phyloP scores from a whole-genome alignment of 2,888 invertebrate species.

The Pantelozetes paolii region DNA sequence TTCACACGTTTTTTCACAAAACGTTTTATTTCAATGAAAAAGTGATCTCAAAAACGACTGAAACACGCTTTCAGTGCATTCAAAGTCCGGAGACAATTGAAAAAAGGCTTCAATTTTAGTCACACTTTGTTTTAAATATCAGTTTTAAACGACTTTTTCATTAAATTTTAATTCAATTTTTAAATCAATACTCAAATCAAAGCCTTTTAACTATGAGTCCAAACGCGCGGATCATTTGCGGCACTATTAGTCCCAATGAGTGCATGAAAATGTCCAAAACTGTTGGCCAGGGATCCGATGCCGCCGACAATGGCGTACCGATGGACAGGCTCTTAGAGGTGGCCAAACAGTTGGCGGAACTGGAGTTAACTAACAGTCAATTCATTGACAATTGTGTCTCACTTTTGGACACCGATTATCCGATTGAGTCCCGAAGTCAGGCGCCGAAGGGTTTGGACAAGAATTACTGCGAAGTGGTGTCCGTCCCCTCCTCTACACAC shows the following conservation, averaged over 20 bases:
- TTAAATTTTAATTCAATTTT: not conserved
- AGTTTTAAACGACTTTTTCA: not conserved
- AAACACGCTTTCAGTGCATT: not conserved
- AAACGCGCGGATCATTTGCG: not conserved
- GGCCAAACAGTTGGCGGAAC: not conserved
- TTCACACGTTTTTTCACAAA: not conserved
- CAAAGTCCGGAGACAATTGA: not conserved
- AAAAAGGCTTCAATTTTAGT: too few species aligned
- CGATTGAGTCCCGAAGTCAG: too few species aligned
- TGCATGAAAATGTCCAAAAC: not conserved
- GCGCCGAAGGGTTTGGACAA: too few species aligned
- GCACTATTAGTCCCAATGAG: not conserved
- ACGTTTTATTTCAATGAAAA: not conserved
- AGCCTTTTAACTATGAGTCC: not conserved
- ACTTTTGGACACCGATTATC: not conserved
- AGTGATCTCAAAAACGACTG: too few species aligned
- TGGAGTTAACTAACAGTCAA: not conserved
- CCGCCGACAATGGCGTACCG: not conserved
- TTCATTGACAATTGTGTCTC: slow-evolving; percentile 1
- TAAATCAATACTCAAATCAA: not conserved
- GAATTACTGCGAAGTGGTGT: slow-evolving; percentile 36
- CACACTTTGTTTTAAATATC: too few species aligned
- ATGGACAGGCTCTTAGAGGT: slow-evolving; percentile 14
- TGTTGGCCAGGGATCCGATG: not conserved
- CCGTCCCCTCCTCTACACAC: slow-evolving; percentile 36